phyloP scores from a whole-genome alignment of 2,113 vertebrate genomes.

The Pyxicephalus adspersus region DNA sequence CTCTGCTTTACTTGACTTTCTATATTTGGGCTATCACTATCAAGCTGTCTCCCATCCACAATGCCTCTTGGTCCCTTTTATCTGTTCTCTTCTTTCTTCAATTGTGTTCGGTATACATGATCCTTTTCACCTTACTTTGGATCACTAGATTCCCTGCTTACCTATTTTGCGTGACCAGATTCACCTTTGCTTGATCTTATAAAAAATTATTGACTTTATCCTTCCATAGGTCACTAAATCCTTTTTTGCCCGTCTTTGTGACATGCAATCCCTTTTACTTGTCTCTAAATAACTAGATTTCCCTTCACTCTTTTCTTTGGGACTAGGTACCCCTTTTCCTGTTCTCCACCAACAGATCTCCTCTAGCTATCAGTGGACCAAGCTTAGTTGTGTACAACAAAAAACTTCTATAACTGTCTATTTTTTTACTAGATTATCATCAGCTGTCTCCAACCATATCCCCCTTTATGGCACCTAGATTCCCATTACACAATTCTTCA shows the following conservation, averaged over 20 bases:
- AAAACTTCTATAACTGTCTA: too few relatives aligned
- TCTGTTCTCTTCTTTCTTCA: not conserved
- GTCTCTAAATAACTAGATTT: not conserved
- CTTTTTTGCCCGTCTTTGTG: rapidly evolving
- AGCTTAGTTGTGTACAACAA: too few relatives aligned
- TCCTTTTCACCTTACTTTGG: too few relatives aligned
- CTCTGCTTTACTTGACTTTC: not conserved
- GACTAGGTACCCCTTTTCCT: too few relatives aligned
- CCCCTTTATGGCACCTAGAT: too few relatives aligned
- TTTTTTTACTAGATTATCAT: too few relatives aligned
- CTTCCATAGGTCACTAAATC: not conserved
- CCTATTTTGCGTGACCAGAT: not conserved
- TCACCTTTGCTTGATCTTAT: not conserved
- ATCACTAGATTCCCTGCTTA: not conserved
- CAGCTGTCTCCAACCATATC: too few relatives aligned
- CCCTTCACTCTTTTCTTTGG: too few relatives aligned
- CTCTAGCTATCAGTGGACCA: too few relatives aligned
- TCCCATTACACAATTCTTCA: too few relatives aligned
- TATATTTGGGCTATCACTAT: not conserved
- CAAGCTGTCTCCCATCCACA: not conserved
- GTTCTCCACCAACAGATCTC: too few relatives aligned
- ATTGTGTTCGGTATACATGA: not conserved
- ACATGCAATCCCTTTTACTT: not conserved
- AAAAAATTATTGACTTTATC: too few relatives aligned
- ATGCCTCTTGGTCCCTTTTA: not conserved